These are phyloP conservation scores for Megalonaias nervosa DNA, from an alignment of 1,140 invertebrate species.

Conservation along the genomic window DNA sequence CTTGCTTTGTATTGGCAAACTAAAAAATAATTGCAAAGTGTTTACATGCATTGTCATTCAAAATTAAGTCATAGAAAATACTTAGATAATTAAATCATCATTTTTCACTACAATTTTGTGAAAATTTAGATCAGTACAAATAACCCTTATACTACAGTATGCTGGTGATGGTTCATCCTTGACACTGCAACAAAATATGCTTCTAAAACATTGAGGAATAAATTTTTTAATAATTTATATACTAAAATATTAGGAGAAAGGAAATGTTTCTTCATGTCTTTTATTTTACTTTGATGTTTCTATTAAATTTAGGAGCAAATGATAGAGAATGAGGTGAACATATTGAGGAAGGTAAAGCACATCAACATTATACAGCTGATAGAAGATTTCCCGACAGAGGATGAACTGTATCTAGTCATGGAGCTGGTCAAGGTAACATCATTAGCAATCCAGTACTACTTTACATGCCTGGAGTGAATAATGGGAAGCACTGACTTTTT, in stretches of 20 bases:
- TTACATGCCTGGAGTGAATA: too few species aligned
- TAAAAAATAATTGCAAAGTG: too few species aligned
- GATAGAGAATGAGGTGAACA: constrained; percentile 70
- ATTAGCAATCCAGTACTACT: background rate
- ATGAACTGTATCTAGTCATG: constrained; percentile 68
- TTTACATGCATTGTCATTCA: too few species aligned
- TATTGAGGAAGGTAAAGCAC: constrained; percentile 67
- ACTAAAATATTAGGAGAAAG: background rate
- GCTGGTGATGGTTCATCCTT: background rate
- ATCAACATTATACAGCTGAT: constrained; percentile 69
- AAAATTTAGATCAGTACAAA: background rate
- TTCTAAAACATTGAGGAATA: background rate
- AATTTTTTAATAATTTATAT: background rate
- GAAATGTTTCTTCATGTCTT: background rate
- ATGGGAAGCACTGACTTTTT: too few species aligned
- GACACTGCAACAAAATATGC: background rate
- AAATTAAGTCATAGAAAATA: too few species aligned
- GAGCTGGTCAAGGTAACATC: constrained; percentile 67
- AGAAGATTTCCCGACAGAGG: constrained; percentile 66
- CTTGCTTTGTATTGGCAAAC: too few species aligned
- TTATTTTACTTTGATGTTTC: background rate
- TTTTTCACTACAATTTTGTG: background rate
- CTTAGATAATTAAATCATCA: too few species aligned
- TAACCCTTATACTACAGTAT: background rate
- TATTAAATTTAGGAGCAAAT: constrained; percentile 60